Evolutionary conservation across 2,888 invertebrate genomes (phyloP).

Genomic region (Syrphus vitripennis): DNA sequence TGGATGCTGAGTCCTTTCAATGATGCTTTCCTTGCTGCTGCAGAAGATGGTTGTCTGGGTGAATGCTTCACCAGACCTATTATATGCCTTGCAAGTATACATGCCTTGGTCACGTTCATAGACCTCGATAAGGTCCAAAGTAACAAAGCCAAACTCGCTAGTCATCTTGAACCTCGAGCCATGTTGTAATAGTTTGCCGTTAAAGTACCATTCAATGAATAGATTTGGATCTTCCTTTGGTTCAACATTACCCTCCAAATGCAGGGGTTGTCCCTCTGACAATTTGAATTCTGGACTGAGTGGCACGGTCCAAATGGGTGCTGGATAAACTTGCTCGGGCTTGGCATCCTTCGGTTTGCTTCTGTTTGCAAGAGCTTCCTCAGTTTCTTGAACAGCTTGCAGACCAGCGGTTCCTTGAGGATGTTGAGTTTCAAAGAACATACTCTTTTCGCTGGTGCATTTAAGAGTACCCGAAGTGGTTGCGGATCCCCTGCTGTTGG

Average conservation of each 20-base stretch:
- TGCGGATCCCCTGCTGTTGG: slow-evolving; percentile 93
- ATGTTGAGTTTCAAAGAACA: slow-evolving; percentile 95
- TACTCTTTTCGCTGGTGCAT: slow-evolving; percentile 90
- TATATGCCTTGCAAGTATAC: slow-evolving; percentile 95
- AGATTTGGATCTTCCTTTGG: slow-evolving; percentile 96
- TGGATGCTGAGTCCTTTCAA: slow-evolving; percentile 95
- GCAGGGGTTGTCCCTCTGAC: slow-evolving; percentile 91
- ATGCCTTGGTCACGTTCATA: slow-evolving; percentile 97
- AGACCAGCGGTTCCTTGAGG: slow-evolving; percentile 96
- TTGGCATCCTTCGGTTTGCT: slow-evolving; percentile 86
- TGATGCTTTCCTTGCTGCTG: slow-evolving; percentile 89
- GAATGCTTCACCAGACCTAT: slow-evolving; percentile 94
- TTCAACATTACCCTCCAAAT: slow-evolving; percentile 96
- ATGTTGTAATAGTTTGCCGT: slow-evolving; percentile 92
- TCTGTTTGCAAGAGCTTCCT: slow-evolving; percentile 89
- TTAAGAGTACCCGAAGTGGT: slow-evolving; percentile 94
- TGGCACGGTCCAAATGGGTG: slow-evolving; percentile 93
- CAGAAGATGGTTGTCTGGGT: slow-evolving; percentile 95
- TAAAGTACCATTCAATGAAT: slow-evolving; percentile 96
- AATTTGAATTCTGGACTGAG: slow-evolving; percentile 90
- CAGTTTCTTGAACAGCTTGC: slow-evolving; percentile 94
- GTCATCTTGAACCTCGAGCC: slow-evolving; percentile 95
- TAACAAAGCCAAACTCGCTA: slow-evolving; percentile 98
- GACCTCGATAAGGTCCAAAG: slow-evolving; percentile 94
- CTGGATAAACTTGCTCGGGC: slow-evolving; percentile 90